A percentile compares a stretch with the other conserved stretches of the same genome.
Evolutionary conservation across 2,888 invertebrate genomes (phyloP).

Genomic region (Lucinisca nassula): DNA sequence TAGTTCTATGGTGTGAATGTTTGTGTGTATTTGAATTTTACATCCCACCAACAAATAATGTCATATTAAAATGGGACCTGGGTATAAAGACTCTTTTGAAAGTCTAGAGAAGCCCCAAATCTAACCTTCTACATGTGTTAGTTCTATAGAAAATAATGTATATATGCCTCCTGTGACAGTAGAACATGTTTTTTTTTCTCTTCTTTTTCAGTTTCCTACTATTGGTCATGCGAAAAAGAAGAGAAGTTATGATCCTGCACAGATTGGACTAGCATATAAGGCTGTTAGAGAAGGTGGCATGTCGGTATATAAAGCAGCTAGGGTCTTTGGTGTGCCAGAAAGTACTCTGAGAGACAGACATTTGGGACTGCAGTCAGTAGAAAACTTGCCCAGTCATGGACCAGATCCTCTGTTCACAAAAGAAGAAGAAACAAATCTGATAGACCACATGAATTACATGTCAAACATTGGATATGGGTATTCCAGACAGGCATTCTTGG

Average conservation of each 20-base stretch:
- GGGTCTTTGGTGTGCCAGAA: conserved; percentile 50
- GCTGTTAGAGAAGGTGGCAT: conserved; percentile 35
- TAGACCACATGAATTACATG: conserved; percentile 38
- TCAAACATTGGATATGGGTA: conserved; percentile 48
- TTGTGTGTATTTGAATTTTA: no score
- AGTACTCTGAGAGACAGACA: conserved; percentile 61
- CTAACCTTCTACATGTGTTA: no score
- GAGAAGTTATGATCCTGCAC: conserved; percentile 39
- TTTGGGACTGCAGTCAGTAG: conserved; percentile 44
- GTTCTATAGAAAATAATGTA: no score
- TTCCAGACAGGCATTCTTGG: conserved; percentile 27
- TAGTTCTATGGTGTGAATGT: no score
- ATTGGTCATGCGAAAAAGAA: conserved; percentile 34
- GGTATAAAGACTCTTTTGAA: no score
- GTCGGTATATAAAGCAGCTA: conserved; percentile 49
- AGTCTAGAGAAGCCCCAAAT: no score
- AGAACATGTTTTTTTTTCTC: no score
- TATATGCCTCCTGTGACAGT: no score
- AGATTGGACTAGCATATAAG: conserved; percentile 31
- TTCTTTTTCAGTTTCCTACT: conserved; percentile 20
- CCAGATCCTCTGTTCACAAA: background rate
- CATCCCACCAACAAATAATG: no score
- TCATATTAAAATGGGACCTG: no score
- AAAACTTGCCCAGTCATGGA: background rate
- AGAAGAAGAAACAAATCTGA: conserved; percentile 15